Percentiles rank a stretch among this genome's conserved stretches.
phyloP scores from a whole-genome alignment of 2,113 vertebrate genomes.

The Psammodynastes pulverulentus region DNA sequence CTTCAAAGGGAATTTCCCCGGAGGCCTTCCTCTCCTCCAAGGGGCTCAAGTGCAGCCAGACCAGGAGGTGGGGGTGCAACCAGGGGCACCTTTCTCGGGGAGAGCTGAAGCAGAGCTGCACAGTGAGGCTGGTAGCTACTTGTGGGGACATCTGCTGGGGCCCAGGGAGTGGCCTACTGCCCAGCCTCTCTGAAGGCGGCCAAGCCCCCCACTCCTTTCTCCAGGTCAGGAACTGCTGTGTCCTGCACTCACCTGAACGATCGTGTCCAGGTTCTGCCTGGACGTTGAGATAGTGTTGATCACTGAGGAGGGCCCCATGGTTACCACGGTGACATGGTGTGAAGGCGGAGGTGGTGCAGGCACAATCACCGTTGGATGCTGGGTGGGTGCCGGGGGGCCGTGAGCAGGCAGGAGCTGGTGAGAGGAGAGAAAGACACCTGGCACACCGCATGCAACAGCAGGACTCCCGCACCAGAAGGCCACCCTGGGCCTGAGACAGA shows the following conservation, averaged over 20 bases:
- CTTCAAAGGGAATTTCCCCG: not conserved
- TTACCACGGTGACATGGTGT: constrained; percentile 95
- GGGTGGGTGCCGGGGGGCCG: constrained; percentile 85
- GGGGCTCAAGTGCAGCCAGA: not conserved
- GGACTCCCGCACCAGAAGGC: not conserved
- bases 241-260: constrained; percentile 83
- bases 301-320: constrained; percentile 91
- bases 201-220: not conserved
- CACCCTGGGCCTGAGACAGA: not conserved
- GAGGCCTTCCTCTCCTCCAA: not conserved
- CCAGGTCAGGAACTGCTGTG: not conserved
- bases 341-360: constrained; percentile 86
- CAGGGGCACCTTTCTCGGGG: not conserved
- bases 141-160: no score
- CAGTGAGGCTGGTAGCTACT: not conserved
- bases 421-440: not conserved
- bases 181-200: not conserved
- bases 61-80: not conserved
- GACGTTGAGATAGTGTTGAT: constrained; percentile 96
- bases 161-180: not conserved
- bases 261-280: constrained; percentile 97
- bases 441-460: not conserved
- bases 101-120: not conserved
- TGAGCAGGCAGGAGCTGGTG: constrained; percentile 79
- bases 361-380: constrained; percentile 95